Conservation (phyloP, 2,113 vertebrate genomes). For the Macquaria australasica region DNA sequence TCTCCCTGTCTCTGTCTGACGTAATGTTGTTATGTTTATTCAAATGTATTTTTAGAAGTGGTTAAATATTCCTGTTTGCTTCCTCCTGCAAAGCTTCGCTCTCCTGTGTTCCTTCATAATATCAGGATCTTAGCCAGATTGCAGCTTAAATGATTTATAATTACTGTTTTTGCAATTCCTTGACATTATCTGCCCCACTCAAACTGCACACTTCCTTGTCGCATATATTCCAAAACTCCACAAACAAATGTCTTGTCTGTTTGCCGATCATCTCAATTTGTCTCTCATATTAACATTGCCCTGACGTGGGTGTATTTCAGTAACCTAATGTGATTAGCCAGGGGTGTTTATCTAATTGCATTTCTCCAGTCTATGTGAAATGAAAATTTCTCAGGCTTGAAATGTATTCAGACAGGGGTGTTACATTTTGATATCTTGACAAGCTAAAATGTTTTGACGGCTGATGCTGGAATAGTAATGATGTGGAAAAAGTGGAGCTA, state of each 20-base stretch:
- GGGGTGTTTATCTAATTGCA: conserved; percentile 68
- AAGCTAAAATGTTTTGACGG: conserved; percentile 55
- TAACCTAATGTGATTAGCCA: conserved; percentile 60
- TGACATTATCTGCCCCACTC: conserved; percentile 37
- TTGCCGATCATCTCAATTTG: conserved; percentile 66
- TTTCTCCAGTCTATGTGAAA: conserved; percentile 61
- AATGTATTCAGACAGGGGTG: conserved; percentile 54
- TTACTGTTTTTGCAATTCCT: conserved; percentile 41
- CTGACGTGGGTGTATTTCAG: conserved; percentile 59
- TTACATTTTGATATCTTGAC: conserved; percentile 54
- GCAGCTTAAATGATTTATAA: conserved; percentile 48
- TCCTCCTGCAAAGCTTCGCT: not conserved
- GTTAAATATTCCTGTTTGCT: not conserved
- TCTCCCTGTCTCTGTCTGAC: not conserved
- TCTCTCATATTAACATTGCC: conserved; percentile 51
- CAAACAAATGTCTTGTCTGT: conserved; percentile 64
- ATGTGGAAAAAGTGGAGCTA: conserved; percentile 56
- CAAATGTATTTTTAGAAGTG: conserved; percentile 1
- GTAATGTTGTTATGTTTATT: not conserved
- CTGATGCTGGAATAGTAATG: conserved; percentile 53
- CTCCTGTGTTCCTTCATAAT: not conserved
- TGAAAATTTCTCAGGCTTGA: conserved; percentile 64
- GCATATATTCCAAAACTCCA: conserved; percentile 21
- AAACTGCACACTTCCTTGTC: conserved; percentile 40
- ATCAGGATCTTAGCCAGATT: conserved; percentile 36